A percentile compares a stretch with the other conserved stretches of the same genome.
These are phyloP conservation scores for Otocyon megalotis DNA, from an alignment of 2,113 vertebrate genomes.

Conservation along the genomic window DNA sequence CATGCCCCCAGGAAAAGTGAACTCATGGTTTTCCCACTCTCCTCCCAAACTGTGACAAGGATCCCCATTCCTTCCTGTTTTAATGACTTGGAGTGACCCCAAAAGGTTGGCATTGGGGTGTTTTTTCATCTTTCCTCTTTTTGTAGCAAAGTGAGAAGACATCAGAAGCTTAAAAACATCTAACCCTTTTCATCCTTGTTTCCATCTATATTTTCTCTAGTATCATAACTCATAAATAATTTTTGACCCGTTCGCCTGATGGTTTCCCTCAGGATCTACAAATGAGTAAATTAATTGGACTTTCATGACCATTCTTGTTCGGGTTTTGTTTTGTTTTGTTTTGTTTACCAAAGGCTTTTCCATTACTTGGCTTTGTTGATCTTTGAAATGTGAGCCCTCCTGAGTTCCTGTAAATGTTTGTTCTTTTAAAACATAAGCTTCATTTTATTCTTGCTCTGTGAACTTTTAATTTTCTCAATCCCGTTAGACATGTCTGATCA, in stretches of 20 bases:
- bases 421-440: background rate
- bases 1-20: background rate
- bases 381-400: background rate
- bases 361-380: background rate
- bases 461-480: background rate
- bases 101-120: background rate
- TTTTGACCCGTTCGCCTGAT: background rate
- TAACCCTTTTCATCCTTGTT: background rate
- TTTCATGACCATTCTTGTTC: background rate
- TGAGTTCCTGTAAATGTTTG: conserved; percentile 21
- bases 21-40: background rate
- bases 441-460: background rate
- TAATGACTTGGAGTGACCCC: background rate
- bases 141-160: background rate
- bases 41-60: background rate
- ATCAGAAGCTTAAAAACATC: background rate
- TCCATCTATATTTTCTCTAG: background rate
- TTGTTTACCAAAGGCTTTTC: background rate
- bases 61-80: background rate
- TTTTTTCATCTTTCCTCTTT: background rate
- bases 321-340: too few relatives aligned
- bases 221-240: background rate
- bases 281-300: background rate
- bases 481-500: background rate
- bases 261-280: background rate